Conservation (phyloP, 2,113 vertebrate species). For the Chloropsis hardwickii region DNA sequence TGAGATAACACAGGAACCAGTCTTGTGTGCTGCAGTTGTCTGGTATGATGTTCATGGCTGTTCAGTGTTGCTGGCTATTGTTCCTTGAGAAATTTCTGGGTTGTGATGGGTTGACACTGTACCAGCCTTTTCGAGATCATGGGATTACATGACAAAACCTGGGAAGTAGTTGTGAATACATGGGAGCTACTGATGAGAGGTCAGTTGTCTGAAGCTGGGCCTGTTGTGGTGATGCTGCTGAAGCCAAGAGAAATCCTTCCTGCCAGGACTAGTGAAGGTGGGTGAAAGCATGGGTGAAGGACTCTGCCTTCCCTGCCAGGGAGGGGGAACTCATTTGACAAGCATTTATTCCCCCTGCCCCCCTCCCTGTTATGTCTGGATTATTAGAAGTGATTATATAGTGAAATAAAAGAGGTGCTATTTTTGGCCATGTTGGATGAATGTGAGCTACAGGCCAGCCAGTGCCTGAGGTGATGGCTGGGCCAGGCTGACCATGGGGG, state of each 20-base stretch:
- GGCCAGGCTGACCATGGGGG: not conserved
- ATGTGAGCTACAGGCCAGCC: not conserved
- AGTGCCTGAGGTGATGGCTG: not conserved
- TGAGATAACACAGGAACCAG: not conserved
- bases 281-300: not conserved
- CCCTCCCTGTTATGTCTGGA: rapidly evolving
- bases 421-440: not conserved
- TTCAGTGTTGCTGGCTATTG: not conserved
- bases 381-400: not conserved
- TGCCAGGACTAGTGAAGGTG: rapidly evolving
- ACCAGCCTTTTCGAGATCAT: not conserved
- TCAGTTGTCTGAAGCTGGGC: not conserved
- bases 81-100: not conserved
- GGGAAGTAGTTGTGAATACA: not conserved
- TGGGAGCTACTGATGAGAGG: not conserved
- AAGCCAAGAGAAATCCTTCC: not conserved
- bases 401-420: not conserved
- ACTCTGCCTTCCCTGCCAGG: not conserved
- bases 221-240: not conserved
- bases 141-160: not conserved
- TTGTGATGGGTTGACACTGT: not conserved
- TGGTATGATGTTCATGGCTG: not conserved
- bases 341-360: not conserved
- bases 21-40: not conserved
- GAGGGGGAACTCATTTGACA: not conserved